A percentile compares a stretch with the other conserved stretches of the same genome.
Conservation (phyloP, 2,888 invertebrate genomes). For the Halocaridina rubra region DNA sequence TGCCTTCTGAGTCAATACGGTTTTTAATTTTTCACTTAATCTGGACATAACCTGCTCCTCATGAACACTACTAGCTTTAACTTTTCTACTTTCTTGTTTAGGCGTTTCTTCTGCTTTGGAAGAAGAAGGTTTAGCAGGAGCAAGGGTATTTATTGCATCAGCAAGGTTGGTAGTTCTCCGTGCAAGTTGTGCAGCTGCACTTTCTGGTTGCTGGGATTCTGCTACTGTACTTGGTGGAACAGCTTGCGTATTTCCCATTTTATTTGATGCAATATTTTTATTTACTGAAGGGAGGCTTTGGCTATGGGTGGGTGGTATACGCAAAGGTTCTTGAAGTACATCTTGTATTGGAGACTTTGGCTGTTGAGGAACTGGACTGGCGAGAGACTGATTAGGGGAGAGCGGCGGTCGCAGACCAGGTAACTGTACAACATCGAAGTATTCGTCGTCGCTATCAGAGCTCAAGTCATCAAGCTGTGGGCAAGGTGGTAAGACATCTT, state of each 20-base stretch:
- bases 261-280: not conserved
- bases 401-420: slow-evolving; percentile 38
- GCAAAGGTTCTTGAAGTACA: not conserved
- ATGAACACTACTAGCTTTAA: too few species aligned
- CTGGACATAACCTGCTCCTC: too few species aligned
- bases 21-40: too few species aligned
- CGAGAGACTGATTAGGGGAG: not conserved
- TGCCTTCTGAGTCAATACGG: too few species aligned
- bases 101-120: not conserved
- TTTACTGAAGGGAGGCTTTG: slow-evolving; percentile 52
- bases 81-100: too few species aligned
- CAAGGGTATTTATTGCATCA: not conserved
- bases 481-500: slow-evolving; percentile 25
- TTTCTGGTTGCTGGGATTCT: not conserved
- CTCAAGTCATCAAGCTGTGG: slow-evolving; percentile 63
- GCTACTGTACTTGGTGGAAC: not conserved
- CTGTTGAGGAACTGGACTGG: not conserved
- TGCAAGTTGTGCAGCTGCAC: not conserved
- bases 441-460: slow-evolving; percentile 62
- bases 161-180: not conserved
- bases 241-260: slow-evolving; percentile 37
- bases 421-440: slow-evolving; percentile 59
- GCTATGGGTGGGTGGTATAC: slow-evolving; percentile 45
- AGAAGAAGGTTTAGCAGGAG: not conserved
- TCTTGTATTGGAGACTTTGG: not conserved